A percentile compares a stretch with the other conserved stretches of the same genome.
These are phyloP conservation scores for Diplosoma virens DNA, from an alignment of 23 tunicate genomes.

Conservation along the genomic window DNA sequence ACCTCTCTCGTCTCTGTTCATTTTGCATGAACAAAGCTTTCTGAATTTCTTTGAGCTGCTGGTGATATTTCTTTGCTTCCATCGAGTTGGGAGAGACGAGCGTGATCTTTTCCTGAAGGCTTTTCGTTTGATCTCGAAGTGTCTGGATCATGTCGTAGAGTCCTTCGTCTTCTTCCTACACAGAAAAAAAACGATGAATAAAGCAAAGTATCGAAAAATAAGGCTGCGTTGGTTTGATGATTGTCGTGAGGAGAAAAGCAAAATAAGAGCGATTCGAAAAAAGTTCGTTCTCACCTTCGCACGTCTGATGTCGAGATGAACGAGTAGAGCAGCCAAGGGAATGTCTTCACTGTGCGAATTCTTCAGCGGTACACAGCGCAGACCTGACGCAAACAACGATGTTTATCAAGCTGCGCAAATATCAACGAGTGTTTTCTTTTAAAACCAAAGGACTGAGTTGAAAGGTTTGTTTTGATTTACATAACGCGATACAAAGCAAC, in stretches of 20 bases:
- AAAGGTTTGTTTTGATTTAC: too few relatives aligned
- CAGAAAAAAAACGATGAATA: background rate
- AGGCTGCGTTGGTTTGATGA: too few relatives aligned
- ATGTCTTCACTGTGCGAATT: conserved; percentile 61
- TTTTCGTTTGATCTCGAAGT: conserved; percentile 63
- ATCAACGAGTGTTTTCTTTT: background rate
- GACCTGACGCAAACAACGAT: conserved; percentile 29
- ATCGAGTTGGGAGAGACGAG: background rate
- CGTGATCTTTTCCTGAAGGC: conserved; percentile 38
- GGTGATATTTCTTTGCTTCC: conserved; percentile 35
- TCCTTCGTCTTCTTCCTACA: conserved; percentile 74
- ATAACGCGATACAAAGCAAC: too few relatives aligned
- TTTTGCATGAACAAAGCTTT: conserved; percentile 63
- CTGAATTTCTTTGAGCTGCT: conserved; percentile 66
- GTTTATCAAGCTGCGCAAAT: background rate
- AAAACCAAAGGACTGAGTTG: too few relatives aligned
- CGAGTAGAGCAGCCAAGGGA: conserved; percentile 65
- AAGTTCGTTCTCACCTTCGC: conserved; percentile 30
- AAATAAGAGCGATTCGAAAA: background rate
- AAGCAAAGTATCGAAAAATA: too few relatives aligned
- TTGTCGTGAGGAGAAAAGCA: too few relatives aligned
- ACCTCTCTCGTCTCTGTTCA: conserved; percentile 77
- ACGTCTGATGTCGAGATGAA: conserved; percentile 66
- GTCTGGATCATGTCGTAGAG: conserved; percentile 43
- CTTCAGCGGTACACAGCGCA: conserved; percentile 76